Evolutionary conservation across 1,140 invertebrate genomes (phyloP).

Genomic region (Apis florea): DNA sequence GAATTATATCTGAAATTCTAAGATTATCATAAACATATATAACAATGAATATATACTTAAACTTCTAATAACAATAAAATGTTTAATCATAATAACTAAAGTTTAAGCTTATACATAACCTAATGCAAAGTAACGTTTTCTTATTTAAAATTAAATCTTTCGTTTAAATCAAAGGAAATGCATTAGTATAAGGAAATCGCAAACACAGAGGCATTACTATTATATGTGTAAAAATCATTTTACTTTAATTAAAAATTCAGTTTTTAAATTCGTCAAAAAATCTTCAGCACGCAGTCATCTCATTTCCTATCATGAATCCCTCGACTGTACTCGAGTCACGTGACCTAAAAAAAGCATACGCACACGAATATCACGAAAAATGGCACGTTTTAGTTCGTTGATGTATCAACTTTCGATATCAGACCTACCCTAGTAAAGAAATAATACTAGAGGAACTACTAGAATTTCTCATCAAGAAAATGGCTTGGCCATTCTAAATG

Average conservation of each 20-base stretch:
- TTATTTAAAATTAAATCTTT: too few relatives aligned
- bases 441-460: not conserved
- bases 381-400: not conserved
- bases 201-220: not conserved
- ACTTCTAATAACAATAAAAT: not conserved
- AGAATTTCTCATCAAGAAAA: constrained; percentile 32
- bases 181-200: not conserved
- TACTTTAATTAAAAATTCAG: not conserved
- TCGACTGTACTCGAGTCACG: not conserved
- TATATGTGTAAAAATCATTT: not conserved
- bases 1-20: not conserved
- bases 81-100: not conserved
- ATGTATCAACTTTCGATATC: not conserved
- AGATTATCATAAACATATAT: not conserved
- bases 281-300: not conserved
- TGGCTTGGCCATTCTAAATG: constrained; percentile 2
- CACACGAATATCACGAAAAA: not conserved
- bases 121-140: not conserved
- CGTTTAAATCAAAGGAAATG: not conserved
- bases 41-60: not conserved
- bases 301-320: not conserved
- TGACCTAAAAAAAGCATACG: not conserved
- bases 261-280: not conserved
- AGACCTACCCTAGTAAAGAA: not conserved
- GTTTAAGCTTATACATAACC: not conserved